Percentiles rank a stretch among this genome's conserved stretches.
These are phyloP conservation scores for Hypomecis punctinalis DNA, from an alignment of 2,888 invertebrate genomes.

Conservation along the genomic window DNA sequence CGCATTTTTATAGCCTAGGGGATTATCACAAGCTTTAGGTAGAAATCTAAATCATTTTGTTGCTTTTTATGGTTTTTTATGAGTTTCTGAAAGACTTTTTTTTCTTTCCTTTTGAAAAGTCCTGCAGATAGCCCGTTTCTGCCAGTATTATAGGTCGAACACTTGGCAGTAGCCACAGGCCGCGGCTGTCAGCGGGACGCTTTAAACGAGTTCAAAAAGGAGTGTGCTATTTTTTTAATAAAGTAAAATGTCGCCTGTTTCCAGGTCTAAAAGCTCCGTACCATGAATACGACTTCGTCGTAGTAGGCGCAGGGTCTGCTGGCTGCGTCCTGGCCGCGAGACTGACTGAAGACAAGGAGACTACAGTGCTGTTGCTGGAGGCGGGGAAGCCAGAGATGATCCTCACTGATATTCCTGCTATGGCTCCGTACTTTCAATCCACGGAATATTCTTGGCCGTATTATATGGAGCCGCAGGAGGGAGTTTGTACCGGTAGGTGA, in stretches of 20 bases:
- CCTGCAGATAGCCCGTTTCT: too few relatives aligned
- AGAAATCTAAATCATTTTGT: too few relatives aligned
- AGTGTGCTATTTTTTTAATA: too few relatives aligned
- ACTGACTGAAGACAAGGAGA: slow-evolving; percentile 70
- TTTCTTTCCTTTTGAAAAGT: too few relatives aligned
- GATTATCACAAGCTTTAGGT: too few relatives aligned
- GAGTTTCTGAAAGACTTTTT: too few relatives aligned
- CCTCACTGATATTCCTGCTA: slow-evolving; percentile 82
- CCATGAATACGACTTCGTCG: slow-evolving; percentile 82
- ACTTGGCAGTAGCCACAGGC: too few relatives aligned
- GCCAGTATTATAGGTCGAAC: too few relatives aligned
- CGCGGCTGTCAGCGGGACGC: too few relatives aligned
- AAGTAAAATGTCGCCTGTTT: background rate
- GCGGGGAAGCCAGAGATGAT: slow-evolving; percentile 77
- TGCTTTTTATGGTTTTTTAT: too few relatives aligned
- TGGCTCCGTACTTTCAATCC: slow-evolving; percentile 85
- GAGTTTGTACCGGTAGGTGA: slow-evolving; percentile 83
- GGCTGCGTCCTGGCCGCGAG: slow-evolving; percentile 82
- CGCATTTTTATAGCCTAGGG: too few relatives aligned
- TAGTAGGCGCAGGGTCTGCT: slow-evolving; percentile 85
- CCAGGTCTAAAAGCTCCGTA: slow-evolving; percentile 61
- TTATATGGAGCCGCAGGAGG: slow-evolving; percentile 86
- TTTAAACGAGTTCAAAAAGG: too few relatives aligned
- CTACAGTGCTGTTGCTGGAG: slow-evolving; percentile 72
- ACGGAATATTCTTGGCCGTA: slow-evolving; percentile 90